Base-by-base conservation (phyloP, 2,888 invertebrate species). In the Elmis aenea region DNA sequence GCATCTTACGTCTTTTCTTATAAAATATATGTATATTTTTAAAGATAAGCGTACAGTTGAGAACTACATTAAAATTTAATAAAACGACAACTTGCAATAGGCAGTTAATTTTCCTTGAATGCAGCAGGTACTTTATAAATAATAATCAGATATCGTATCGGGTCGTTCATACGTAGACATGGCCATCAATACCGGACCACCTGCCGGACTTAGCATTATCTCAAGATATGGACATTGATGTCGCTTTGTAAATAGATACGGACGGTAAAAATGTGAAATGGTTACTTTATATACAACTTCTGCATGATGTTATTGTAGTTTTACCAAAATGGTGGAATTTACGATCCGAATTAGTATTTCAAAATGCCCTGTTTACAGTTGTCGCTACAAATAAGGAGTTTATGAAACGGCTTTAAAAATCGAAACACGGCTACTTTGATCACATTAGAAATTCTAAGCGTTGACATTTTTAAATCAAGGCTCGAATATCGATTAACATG, bases 81-180 rank as follows among this genome's bases (percentile, higher is more conserved):
- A n/a, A n/a, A n/a, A n/a, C n/a, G n/a, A n/a, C n/a, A n/a, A n/a
- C n/a, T n/a, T n/a, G n/a, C n/a, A n/a, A 18, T 18, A 18, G 18
- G 18, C 8, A 18, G 18, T 18, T 18, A 18, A 18, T 18, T 21
- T 33, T 30, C 29, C 30, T 36, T 33, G 26, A 42, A 45, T 45
- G 35, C 48, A 42, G 35, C 41, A 45, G 27, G 38, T 42, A 40
- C 32, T 33, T 43, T 45, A 48, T 48, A 48, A 48, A 45, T 45
- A 48, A 45, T 48, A 47, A 47, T 47, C 48, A 48, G 45, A 45
- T 45, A 43, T 45, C 36, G 37, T 47, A 47, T 47, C 45, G 25
- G 35, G 36, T 35, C 33, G 40, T 39, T 46, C 42, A 42, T 38
- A 40, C 33, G 36, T 41, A 33, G 41, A 43, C 43, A 40, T 38